A percentile compares a stretch with the other conserved stretches of the same genome.
These are phyloP conservation scores for Sorex araneus DNA, from an alignment of 2,113 vertebrate genomes.

Conservation along the genomic window DNA sequence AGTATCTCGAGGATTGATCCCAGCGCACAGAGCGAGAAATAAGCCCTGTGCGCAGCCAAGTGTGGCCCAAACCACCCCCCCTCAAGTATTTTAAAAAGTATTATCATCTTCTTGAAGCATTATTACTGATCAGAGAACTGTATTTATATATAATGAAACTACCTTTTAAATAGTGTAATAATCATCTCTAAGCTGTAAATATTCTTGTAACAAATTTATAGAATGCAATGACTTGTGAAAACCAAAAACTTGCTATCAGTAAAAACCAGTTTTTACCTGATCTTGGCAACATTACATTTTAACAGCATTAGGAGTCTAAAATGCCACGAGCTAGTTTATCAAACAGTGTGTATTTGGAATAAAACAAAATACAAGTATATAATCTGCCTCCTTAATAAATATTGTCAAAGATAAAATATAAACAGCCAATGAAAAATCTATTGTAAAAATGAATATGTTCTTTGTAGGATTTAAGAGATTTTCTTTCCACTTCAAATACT, in stretches of 20 bases:
- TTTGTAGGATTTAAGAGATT: slow-evolving; percentile 41
- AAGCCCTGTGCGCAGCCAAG: too few species aligned
- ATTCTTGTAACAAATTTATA: slow-evolving; percentile 40
- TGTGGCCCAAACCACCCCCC: too few species aligned
- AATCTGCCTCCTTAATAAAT: slow-evolving; percentile 42
- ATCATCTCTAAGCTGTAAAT: slow-evolving; percentile 45
- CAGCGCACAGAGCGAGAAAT: too few species aligned
- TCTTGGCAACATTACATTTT: too few species aligned
- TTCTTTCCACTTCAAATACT: slow-evolving; percentile 43
- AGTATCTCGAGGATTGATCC: too few species aligned
- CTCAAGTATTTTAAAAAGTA: not conserved
- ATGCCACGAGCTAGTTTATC: slow-evolving; percentile 50
- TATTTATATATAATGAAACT: too few species aligned
- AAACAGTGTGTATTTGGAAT: slow-evolving; percentile 58
- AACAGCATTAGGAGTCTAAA: not conserved
- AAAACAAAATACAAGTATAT: slow-evolving; percentile 50
- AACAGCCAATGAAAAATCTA: slow-evolving; percentile 42
- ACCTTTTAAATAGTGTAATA: not conserved
- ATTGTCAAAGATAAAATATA: too few species aligned
- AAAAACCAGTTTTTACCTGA: slow-evolving; percentile 23
- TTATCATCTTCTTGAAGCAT: slow-evolving; percentile 46
- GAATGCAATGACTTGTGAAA: slow-evolving; percentile 49
- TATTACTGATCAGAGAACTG: not conserved
- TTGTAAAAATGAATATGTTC: slow-evolving; percentile 60
- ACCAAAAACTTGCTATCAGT: slow-evolving; percentile 51